Conservation (phyloP, 2,113 vertebrate genomes). For the Syrrhaptes paradoxus region DNA sequence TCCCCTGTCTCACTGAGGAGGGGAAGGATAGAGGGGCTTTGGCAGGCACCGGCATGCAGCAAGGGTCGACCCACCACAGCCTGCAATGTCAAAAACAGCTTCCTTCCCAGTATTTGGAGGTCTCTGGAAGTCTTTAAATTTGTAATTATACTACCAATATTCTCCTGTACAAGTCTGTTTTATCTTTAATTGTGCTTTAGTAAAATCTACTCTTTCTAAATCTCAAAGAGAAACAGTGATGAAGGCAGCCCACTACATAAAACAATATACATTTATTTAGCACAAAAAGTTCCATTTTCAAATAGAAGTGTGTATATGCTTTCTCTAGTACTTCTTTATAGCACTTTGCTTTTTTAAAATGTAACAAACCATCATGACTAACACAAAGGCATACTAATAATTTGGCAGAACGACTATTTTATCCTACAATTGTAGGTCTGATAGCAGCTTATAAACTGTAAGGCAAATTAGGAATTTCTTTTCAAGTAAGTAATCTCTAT, state of each 20-base stretch:
- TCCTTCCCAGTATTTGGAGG: not conserved
- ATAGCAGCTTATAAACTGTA: constrained; percentile 9
- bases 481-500: not conserved
- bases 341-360: not conserved
- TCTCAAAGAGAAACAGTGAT: not conserved
- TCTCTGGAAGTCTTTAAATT: not conserved
- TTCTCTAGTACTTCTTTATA: not conserved
- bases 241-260: not conserved
- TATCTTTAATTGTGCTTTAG: not conserved
- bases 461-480: constrained; percentile 40
- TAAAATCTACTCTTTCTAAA: not conserved
- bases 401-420: not conserved
- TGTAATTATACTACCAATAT: not conserved
- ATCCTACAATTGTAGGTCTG: not conserved
- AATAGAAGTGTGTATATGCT: not conserved
- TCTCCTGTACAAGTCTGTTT: not conserved
- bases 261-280: constrained; percentile 48
- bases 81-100: not conserved
- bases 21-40: not conserved
- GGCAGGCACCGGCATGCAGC: not conserved
- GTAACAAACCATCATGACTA: not conserved
- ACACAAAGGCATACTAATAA: not conserved
- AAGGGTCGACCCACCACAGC: not conserved
- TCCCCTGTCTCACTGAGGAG: not conserved
- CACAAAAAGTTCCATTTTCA: not conserved